These are phyloP conservation scores for Tetragonula carbonaria DNA, from an alignment of 2,888 invertebrate genomes.

Conservation along the genomic window DNA sequence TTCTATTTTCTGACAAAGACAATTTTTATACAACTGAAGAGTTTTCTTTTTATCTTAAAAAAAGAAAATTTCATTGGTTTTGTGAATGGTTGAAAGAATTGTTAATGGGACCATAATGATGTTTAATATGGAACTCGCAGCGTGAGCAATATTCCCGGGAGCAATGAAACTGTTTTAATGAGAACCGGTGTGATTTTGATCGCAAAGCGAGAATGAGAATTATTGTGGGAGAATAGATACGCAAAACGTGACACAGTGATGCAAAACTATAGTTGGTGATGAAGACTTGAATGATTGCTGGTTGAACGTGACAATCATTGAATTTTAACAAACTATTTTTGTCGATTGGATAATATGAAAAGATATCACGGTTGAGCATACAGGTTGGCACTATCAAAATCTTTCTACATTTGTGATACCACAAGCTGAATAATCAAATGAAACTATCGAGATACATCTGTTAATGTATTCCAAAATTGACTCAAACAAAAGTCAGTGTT, in stretches of 20 bases:
- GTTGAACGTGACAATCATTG: background rate
- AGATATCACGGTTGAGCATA: background rate
- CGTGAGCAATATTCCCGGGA: background rate
- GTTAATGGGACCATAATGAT: background rate
- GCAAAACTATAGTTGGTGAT: conserved; percentile 1
- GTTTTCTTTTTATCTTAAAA: background rate
- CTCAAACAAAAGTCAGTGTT: background rate
- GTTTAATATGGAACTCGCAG: background rate
- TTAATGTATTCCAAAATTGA: background rate
- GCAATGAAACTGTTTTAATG: background rate
- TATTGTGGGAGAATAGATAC: background rate
- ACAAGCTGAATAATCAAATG: background rate
- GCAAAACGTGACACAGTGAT: conserved; percentile 9
- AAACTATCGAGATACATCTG: background rate
- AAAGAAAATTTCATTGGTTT: background rate
- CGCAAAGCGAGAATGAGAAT: background rate
- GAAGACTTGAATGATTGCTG: background rate
- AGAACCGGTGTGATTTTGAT: background rate
- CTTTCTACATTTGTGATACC: background rate
- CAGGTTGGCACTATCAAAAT: background rate
- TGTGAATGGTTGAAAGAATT: background rate
- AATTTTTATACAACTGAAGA: background rate
- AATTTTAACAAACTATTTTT: conserved; percentile 50
- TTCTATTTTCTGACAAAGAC: background rate
- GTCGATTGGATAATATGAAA: conserved; percentile 20